A percentile compares a stretch with the other conserved stretches of the same genome.
phyloP scores from a whole-genome alignment of 2,888 invertebrate species.

The Cybosia mesomella region DNA sequence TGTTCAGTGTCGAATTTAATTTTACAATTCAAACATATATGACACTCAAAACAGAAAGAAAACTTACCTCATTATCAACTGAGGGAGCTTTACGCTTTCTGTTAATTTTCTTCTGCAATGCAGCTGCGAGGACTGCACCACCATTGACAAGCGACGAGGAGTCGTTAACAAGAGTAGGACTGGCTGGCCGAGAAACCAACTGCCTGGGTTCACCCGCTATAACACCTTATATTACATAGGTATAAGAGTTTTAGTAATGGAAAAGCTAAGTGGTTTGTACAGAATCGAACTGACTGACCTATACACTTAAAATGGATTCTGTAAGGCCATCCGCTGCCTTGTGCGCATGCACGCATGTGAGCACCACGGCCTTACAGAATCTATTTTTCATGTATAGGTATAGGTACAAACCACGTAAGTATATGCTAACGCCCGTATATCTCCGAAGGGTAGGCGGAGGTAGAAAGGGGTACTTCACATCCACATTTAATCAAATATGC shows the following conservation, averaged over 20 bases:
- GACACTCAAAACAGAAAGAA: neutral
- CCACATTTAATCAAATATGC: too few species aligned
- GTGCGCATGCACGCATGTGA: too few species aligned
- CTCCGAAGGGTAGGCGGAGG: too few species aligned
- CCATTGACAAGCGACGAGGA: conserved; percentile 90
- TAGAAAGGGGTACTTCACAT: too few species aligned
- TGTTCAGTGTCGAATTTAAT: neutral
- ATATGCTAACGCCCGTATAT: neutral
- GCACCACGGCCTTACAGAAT: neutral
- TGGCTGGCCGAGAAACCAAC: conserved; percentile 78
- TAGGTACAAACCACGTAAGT: too few species aligned
- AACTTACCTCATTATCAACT: conserved; percentile 75
- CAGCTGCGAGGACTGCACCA: conserved; percentile 92
- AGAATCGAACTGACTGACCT: too few species aligned
- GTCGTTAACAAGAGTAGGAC: conserved; percentile 75
- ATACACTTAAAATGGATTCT: too few species aligned
- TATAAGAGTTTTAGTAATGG: neutral
- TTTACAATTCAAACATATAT: too few species aligned
- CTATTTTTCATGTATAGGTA: neutral
- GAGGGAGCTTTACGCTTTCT: conserved; percentile 92
- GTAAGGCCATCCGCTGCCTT: neutral
- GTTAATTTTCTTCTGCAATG: conserved; percentile 94
- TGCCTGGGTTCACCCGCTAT: conserved; percentile 74
- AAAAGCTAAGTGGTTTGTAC: neutral
- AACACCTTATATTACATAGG: conserved; percentile 38